Evolutionary conservation across 1,140 invertebrate species (phyloP), one percentile per base, ranked within the genome.

Genomic region (Campoletis sonorensis): DNA sequence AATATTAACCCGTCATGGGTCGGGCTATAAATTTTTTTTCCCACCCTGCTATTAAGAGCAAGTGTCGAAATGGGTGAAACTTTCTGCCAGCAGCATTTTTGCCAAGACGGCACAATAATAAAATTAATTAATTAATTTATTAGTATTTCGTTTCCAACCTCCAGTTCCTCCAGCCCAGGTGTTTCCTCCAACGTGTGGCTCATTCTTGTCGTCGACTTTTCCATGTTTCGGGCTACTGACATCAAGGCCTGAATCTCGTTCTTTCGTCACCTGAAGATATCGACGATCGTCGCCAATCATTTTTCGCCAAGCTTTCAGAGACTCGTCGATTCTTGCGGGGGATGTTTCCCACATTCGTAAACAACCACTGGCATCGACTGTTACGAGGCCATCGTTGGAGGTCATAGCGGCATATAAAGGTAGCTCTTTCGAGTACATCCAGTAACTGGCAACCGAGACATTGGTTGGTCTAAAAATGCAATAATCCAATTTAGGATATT

Each of bases 121-220:
- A n/a, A n/a, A n/a, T n/a, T n/a, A n/a, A n/a, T n/a, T n/a, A n/a
- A n/a, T n/a, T n/a, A n/a, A n/a, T n/a, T n/a, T n/a, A n/a, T n/a
- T n/a, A 68, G 13, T 13, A 49, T 71, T 61, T 72, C 88, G 86
- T n/a, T 21, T 83, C 79, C 18, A 84, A 71, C 97, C 96, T 70
- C 98, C 98, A 58, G 96, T 97, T 45, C 98, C 98, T 11, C 98
- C 98, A 54, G 98, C 98, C 98, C 98, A 99, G 0, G 96, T 98
- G 87, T 98, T 98, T 5, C 98, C 98, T 76, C 98, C 98, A 78
- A 98, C 97, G 92, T 99, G 98, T 0, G 98, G 97, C 68, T 96
- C 94, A 86, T 97, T 96, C 11, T 96, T 95, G 0, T 96, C 94
- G 90, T 99, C 97, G 33, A 97, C 92, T 93, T 99, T 98, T 4